phyloP scores from a whole-genome alignment of 2,888 invertebrate genomes.

The Andrena trimmerana region DNA sequence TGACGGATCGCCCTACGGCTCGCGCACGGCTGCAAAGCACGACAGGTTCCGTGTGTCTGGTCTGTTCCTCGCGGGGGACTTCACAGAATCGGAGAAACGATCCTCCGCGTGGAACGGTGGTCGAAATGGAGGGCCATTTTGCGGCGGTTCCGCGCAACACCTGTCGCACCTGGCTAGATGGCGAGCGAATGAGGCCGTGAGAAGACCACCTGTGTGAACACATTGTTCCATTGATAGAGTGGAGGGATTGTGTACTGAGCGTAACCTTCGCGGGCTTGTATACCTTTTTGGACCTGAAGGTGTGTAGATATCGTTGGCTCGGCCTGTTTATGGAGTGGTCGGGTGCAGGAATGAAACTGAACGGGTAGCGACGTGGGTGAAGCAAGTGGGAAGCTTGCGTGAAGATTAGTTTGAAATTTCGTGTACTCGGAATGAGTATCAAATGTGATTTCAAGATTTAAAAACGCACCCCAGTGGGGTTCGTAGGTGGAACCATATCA shows the following conservation, averaged over 20 bases:
- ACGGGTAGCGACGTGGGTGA: no score
- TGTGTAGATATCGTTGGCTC: no score
- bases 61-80: not conserved
- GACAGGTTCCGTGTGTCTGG: slow-evolving; percentile 17
- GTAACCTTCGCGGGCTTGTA: no score
- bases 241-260: not conserved
- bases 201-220: slow-evolving; percentile 40
- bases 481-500: no score
- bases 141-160: slow-evolving; percentile 35
- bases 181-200: slow-evolving; percentile 22
- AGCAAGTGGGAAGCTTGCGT: no score
- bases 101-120: not conserved
- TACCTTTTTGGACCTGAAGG: no score
- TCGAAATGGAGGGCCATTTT: slow-evolving; percentile 15
- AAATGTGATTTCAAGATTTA: no score
- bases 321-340: no score
- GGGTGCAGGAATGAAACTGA: no score
- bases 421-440: no score
- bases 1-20: slow-evolving; percentile 54
- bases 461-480: no score
- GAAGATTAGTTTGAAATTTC: no score
- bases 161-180: slow-evolving; percentile 23
- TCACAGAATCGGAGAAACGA: not conserved
- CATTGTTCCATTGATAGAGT: slow-evolving; percentile 12
- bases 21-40: slow-evolving; percentile 13